phyloP scores from a whole-genome alignment of 2,888 invertebrate genomes.

The Oconnorella tubifera region DNA sequence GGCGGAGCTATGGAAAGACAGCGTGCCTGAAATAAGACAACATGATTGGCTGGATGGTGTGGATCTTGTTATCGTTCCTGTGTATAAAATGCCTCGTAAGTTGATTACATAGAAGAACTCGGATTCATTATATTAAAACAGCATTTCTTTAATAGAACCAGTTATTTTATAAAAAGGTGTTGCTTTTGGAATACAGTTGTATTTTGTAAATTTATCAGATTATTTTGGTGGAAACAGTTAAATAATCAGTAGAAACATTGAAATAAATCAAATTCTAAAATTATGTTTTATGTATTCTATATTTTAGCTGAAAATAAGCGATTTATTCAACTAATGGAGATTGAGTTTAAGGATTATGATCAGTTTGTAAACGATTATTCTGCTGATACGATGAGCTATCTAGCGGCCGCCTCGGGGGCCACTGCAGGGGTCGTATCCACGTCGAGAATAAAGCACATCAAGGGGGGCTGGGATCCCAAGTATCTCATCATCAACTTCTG shows the following conservation, averaged over 20 bases:
- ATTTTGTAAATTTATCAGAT: no score
- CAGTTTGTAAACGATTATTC: constrained; percentile 19
- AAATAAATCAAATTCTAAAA: no score
- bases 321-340: constrained; percentile 26
- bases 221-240: no score
- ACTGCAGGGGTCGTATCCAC: constrained; percentile 20
- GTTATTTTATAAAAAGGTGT: no score
- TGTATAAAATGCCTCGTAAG: constrained; percentile 21
- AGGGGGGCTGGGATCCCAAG: constrained; percentile 16
- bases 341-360: constrained; percentile 19
- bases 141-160: not conserved
- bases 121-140: not conserved
- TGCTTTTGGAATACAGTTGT: no score
- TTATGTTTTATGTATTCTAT: no score
- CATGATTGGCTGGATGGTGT: constrained; percentile 28
- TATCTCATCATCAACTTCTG: constrained; percentile 22
- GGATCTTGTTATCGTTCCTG: constrained; percentile 23
- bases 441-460: not conserved
- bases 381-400: constrained; percentile 5
- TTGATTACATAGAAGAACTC: not conserved
- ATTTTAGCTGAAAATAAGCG: constrained; percentile 15
- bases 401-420: constrained; percentile 13
- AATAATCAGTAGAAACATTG: no score
- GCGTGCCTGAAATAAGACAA: constrained; percentile 26
- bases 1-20: constrained; percentile 24